Conservation (phyloP, 1,140 invertebrate species). For the Lamellibrachia luymesi region DNA sequence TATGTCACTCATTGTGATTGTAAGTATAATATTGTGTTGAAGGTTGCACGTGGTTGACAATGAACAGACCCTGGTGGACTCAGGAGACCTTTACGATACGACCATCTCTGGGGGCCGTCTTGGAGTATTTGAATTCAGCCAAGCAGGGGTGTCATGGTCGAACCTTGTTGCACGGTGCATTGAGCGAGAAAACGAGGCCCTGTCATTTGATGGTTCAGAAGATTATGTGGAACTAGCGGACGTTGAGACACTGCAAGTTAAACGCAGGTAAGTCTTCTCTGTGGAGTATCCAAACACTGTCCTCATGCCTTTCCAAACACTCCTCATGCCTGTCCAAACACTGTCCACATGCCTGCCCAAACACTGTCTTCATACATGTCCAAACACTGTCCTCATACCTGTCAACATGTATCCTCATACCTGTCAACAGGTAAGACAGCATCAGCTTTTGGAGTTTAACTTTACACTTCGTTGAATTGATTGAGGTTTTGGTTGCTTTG, state of each 20-base stretch:
- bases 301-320: not conserved
- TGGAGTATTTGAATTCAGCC: constrained; percentile 37
- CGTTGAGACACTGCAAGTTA: constrained; percentile 9
- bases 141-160: constrained; percentile 34
- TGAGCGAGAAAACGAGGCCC: constrained; percentile 35
- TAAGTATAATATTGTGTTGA: not conserved
- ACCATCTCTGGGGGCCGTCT: constrained; percentile 36
- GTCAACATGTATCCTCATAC: too few relatives aligned
- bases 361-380: too few relatives aligned
- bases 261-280: constrained; percentile 21
- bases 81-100: constrained; percentile 33
- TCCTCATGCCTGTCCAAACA: too few relatives aligned
- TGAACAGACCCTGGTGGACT: constrained; percentile 28
- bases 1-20: not conserved
- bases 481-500: too few relatives aligned
- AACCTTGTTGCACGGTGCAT: constrained; percentile 31
- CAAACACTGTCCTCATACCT: too few relatives aligned
- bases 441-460: too few relatives aligned
- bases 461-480: too few relatives aligned
- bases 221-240: constrained; percentile 33
- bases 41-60: constrained; percentile 32
- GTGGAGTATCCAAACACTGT: not conserved
- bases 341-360: too few relatives aligned
- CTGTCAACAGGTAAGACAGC: too few relatives aligned
- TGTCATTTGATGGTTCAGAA: constrained; percentile 33